These are phyloP conservation scores for Drosophila fungiperda DNA, from an alignment of 2,888 invertebrate species.

Conservation along the genomic window DNA sequence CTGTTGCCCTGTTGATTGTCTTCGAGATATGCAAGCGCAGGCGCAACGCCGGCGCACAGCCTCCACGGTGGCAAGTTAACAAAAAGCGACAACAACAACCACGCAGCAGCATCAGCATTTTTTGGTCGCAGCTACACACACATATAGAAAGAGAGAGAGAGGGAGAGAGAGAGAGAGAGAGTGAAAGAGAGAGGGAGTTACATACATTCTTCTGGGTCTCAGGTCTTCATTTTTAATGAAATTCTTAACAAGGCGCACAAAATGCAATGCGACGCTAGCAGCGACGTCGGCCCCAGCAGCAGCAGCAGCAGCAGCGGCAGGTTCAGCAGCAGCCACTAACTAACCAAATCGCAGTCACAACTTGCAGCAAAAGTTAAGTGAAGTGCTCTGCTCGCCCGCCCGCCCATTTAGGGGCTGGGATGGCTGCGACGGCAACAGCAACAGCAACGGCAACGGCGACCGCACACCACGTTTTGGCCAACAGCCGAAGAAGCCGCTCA, in stretches of 20 bases:
- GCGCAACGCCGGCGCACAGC: slow-evolving; percentile 80
- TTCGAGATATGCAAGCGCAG: slow-evolving; percentile 77
- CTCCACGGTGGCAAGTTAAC: slow-evolving; percentile 80
- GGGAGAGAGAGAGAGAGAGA: neutral
- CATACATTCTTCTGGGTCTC: slow-evolving; percentile 81
- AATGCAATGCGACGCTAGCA: slow-evolving; percentile 60
- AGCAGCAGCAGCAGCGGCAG: slow-evolving; percentile 6
- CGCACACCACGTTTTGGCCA: slow-evolving; percentile 81
- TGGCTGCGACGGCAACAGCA: slow-evolving; percentile 48
- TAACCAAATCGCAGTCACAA: slow-evolving; percentile 78
- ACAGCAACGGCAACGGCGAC: slow-evolving; percentile 65
- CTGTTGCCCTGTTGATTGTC: slow-evolving; percentile 71
- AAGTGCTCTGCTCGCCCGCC: slow-evolving; percentile 70
- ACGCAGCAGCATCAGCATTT: slow-evolving; percentile 62
- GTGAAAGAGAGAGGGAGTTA: slow-evolving; percentile 30
- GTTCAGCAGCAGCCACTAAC: slow-evolving; percentile 60
- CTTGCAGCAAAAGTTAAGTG: slow-evolving; percentile 60
- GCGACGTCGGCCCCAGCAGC: slow-evolving; percentile 21
- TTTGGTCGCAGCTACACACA: slow-evolving; percentile 59
- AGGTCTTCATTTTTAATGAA: slow-evolving; percentile 84
- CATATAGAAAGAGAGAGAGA: neutral
- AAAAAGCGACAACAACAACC: slow-evolving; percentile 78
- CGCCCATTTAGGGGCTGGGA: slow-evolving; percentile 74
- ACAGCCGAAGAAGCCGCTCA: slow-evolving; percentile 72
- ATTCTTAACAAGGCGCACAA: slow-evolving; percentile 83